Conservation (phyloP, 1,140 invertebrate species). For the Stegodyphus dumicola region DNA sequence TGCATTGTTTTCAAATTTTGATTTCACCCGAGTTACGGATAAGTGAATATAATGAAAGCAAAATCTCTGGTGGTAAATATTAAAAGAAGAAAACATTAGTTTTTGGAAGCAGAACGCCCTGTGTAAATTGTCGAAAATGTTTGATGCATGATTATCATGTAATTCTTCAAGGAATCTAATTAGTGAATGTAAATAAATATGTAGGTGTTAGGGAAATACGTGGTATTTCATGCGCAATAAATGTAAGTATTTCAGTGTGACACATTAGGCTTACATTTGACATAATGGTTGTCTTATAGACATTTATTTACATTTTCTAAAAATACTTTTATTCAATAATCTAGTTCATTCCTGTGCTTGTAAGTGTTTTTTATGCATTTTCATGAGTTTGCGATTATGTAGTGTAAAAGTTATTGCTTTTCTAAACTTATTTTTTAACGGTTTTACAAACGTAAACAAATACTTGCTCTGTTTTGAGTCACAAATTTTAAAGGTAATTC, state of each 20-base stretch:
- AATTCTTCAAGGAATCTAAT: background rate
- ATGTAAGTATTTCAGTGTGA: slow-evolving; percentile 48
- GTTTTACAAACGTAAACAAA: slow-evolving; percentile 8
- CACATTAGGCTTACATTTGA: slow-evolving; percentile 54
- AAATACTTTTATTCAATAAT: background rate
- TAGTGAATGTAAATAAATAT: slow-evolving; percentile 35
- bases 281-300: slow-evolving; percentile 25
- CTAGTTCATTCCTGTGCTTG: background rate
- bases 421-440: background rate
- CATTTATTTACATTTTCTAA: slow-evolving; percentile 28
- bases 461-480: background rate
- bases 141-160: background rate
- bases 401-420: background rate
- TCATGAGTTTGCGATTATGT: background rate
- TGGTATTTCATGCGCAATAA: slow-evolving; percentile 49
- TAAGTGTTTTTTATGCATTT: background rate
- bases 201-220: slow-evolving; percentile 43
- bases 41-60: background rate
- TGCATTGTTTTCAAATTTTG: too few species aligned
- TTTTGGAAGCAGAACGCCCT: background rate
- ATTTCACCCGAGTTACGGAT: too few species aligned
- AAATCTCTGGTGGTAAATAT: background rate
- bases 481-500: too few species aligned
- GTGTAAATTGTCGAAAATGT: background rate
- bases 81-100: background rate